Conservation (phyloP, 2,797 vertebrate species). For the Coreius guichenoti region DNA sequence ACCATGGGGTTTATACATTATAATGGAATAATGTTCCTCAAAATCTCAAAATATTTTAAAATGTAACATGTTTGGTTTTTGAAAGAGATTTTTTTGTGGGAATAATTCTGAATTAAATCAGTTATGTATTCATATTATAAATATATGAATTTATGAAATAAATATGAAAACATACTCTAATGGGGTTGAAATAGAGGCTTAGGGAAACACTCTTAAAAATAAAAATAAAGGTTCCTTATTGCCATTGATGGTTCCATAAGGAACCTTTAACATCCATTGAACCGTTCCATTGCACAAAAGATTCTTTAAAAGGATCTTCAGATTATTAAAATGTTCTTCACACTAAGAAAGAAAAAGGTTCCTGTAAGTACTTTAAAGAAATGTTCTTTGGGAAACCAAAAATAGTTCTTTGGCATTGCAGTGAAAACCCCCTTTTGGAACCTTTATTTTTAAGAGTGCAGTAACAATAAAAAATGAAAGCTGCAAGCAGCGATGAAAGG, state of each 20-base stretch:
- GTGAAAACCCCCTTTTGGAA: background rate
- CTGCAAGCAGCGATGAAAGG: no score
- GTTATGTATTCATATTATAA: background rate
- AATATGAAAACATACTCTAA: background rate
- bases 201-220: no score
- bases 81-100: background rate
- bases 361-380: background rate
- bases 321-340: background rate
- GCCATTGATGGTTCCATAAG: background rate
- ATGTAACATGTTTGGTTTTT: background rate
- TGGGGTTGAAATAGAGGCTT: background rate
- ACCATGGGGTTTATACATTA: background rate
- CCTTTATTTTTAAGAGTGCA: background rate
- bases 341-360: background rate
- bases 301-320: background rate
- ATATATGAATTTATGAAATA: background rate
- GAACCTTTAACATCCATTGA: background rate
- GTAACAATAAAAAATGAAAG: background rate
- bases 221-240: background rate
- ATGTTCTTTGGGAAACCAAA: background rate
- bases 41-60: background rate
- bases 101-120: background rate
- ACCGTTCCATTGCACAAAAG: background rate
- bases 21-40: background rate
- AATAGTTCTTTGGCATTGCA: background rate